Base-by-base conservation (phyloP, 2,113 vertebrate genomes). In the Anguilla japonica region DNA sequence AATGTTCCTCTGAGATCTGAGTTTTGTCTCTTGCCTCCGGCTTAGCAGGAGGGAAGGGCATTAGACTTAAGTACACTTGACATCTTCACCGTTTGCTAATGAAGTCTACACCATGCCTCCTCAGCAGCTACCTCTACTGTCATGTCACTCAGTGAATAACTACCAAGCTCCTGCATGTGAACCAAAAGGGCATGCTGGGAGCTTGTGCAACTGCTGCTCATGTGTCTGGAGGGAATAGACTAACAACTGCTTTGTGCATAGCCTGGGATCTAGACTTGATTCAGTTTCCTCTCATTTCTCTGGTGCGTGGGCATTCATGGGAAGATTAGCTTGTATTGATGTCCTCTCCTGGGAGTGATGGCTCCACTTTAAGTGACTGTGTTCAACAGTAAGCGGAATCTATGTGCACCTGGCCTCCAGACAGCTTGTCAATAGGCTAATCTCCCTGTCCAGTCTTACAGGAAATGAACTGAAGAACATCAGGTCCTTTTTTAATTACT, bases 341-440 rank as follows among this genome's bases (percentile, higher is more conserved):
- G 16, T 46, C n/a, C 40, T 43, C 50, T 67, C 41, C 46, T 39
- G 6, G 43, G 41, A 82, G 43, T 14, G 41, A 53, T 34, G 20
- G 82, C 34, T 56, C 75, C 18, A n/a, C 40, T 79, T 84, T 53
- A 75, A 29, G 81, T 43, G 41, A 53, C 53, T 67, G 26, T 67
- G 26, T 50, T 67, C 50, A 71, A 16, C 22, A 39, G 20, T 41
- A 20, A 82, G 78, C 13, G 34, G 2, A 39, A 6, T 79, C 46
- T 75, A 29, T 75, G 56, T 41, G n/a, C 56, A 84, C 40, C n/a
- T 67, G 53, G 56, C 56, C 22, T 41, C 71, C 63, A 87, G 63
- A 83, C 81, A 75, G 67, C 67, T 78, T 13, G n/a, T 84, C 75
- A 84, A 50, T 43, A 87, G 78, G 83, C 78, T 81, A 81, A 81